Conservation (phyloP, 2,888 invertebrate genomes). For the Matsumyia berberina region DNA sequence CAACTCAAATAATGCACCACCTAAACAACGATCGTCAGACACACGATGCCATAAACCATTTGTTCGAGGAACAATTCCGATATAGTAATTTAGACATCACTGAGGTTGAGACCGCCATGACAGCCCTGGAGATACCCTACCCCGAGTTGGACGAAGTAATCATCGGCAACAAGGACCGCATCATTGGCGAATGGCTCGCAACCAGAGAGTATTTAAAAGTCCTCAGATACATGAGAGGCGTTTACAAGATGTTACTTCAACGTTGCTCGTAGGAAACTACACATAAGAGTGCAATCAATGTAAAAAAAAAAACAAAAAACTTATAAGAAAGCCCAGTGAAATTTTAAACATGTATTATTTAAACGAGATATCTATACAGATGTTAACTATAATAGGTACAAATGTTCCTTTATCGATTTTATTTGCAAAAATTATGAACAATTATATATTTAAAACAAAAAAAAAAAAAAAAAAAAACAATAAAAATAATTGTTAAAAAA, state of each 20-base stretch:
- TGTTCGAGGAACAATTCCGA: conserved; percentile 15
- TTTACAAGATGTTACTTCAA: conserved; percentile 4
- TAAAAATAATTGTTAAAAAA: conserved; percentile 25
- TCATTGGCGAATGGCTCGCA: conserved; percentile 34
- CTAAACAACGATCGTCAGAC: conserved; percentile 3
- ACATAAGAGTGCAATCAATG: conserved; percentile 22
- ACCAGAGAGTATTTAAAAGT: conserved; percentile 49
- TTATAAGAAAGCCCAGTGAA: conserved; percentile 25
- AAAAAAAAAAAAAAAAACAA: conserved; percentile 14
- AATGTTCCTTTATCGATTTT: conserved; percentile 67
- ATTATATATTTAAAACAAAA: conserved; percentile 24
- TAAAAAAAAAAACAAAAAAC: neutral
- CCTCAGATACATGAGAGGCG: conserved; percentile 24
- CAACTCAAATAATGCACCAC: conserved; percentile 21
- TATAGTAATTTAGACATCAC: conserved; percentile 22
- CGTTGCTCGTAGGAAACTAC: conserved; percentile 34
- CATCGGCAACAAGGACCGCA: conserved; percentile 1
- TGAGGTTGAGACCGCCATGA: conserved; percentile 31
- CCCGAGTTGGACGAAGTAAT: neutral
- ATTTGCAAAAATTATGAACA: conserved; percentile 43
- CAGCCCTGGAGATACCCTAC: neutral
- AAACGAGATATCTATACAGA: conserved; percentile 37
- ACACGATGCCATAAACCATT: neutral
- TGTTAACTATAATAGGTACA: conserved; percentile 60
- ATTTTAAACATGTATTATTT: conserved; percentile 36